phyloP scores from a whole-genome alignment of 2,797 vertebrate genomes.

The Sebastes kiyomatsui region DNA sequence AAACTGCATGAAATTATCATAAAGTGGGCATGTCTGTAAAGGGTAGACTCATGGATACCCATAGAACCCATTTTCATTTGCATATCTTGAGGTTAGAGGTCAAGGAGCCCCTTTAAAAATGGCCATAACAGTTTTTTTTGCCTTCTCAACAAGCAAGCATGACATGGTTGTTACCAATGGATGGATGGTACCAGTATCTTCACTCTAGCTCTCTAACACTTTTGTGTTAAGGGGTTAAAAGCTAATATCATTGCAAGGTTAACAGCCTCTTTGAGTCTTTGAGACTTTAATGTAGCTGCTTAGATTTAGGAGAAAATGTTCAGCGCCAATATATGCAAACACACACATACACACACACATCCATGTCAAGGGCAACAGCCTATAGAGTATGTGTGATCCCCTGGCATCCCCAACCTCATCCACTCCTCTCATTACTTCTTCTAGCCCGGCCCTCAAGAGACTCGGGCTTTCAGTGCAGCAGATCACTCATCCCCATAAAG shows the following conservation, averaged over 20 bases:
- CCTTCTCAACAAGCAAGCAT: no score
- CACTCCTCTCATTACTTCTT: conserved; percentile 54
- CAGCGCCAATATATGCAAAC: background rate
- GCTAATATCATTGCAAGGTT: background rate
- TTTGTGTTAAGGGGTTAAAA: background rate
- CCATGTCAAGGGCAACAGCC: conserved; percentile 19
- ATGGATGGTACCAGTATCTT: no score
- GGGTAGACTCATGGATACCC: no score
- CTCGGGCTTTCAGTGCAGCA: conserved; percentile 31
- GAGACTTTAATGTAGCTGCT: background rate
- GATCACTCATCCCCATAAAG: conserved; percentile 58
- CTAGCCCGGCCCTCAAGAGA: conserved; percentile 35
- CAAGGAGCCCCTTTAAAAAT: no score
- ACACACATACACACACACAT: background rate
- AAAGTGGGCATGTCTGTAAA: no score
- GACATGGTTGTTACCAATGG: no score
- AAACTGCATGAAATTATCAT: no score
- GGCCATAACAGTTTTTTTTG: no score
- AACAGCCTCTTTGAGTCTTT: background rate
- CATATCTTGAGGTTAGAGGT: no score
- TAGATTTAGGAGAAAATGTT: background rate
- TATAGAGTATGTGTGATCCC: conserved; percentile 19
- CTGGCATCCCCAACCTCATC: conserved; percentile 36
- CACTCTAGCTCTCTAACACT: no score
- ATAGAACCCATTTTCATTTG: no score